Percentiles rank a stretch among this genome's conserved stretches.
Conservation (phyloP, 1,140 invertebrate species). For the Euwallacea fornicatus region DNA sequence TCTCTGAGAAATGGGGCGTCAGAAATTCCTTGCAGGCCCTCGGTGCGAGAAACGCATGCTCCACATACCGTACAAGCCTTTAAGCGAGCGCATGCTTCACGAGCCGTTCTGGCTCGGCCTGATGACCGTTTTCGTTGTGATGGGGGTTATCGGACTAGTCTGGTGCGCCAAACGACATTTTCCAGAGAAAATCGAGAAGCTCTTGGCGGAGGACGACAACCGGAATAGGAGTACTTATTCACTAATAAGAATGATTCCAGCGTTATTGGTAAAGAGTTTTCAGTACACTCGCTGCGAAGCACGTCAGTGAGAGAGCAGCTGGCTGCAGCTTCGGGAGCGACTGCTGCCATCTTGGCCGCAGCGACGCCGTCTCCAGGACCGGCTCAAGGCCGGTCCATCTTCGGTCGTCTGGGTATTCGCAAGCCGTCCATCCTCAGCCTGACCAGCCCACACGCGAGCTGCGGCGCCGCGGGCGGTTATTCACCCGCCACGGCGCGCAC, state of each 20-base stretch:
- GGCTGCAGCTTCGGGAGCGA: slow-evolving; percentile 47
- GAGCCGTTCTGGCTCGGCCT: slow-evolving; percentile 83
- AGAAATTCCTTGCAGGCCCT: slow-evolving; percentile 29
- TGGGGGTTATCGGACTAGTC: slow-evolving; percentile 71
- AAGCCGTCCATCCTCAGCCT: slow-evolving; percentile 77
- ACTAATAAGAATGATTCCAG: background rate
- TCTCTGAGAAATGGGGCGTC: background rate
- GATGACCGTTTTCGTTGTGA: slow-evolving; percentile 74
- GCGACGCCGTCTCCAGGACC: slow-evolving; percentile 50
- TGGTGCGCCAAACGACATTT: slow-evolving; percentile 82
- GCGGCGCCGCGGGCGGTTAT: slow-evolving; percentile 49
- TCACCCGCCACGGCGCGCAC: slow-evolving; percentile 62
- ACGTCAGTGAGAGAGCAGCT: slow-evolving; percentile 54
- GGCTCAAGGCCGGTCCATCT: slow-evolving; percentile 62
- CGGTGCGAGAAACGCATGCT: slow-evolving; percentile 64
- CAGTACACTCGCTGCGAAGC: slow-evolving; percentile 46
- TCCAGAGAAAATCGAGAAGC: slow-evolving; percentile 79
- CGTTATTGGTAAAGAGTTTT: background rate
- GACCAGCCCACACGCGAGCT: slow-evolving; percentile 60
- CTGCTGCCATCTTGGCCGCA: slow-evolving; percentile 52
- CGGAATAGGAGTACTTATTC: slow-evolving; percentile 58
- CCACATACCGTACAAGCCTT: slow-evolving; percentile 68
- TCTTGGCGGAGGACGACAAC: slow-evolving; percentile 77
- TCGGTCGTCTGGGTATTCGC: slow-evolving; percentile 75
- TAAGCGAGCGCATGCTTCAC: slow-evolving; percentile 74